These are phyloP conservation scores for Aphis gossypii DNA, from an alignment of 1,140 invertebrate genomes.

Conservation along the genomic window DNA sequence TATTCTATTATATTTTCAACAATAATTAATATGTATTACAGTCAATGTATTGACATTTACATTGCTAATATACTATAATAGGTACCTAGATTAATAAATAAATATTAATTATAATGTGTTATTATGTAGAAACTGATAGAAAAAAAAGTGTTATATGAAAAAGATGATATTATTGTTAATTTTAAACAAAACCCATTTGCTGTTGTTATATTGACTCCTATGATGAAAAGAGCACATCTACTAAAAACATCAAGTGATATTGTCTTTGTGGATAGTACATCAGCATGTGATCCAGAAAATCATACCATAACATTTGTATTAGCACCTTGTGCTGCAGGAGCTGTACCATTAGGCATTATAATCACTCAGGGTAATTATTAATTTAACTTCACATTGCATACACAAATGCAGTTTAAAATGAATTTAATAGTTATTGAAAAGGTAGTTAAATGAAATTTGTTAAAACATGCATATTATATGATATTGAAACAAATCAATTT, in stretches of 20 bases:
- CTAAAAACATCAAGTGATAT: background rate
- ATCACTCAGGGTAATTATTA: background rate
- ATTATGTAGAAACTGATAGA: background rate
- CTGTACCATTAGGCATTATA: background rate
- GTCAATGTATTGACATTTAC: too few relatives aligned
- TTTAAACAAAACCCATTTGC: background rate
- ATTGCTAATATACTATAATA: too few relatives aligned
- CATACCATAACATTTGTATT: background rate
- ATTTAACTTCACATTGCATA: too few relatives aligned
- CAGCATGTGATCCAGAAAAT: background rate
- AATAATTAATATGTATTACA: too few relatives aligned
- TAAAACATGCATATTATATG: too few relatives aligned
- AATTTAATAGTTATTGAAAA: too few relatives aligned
- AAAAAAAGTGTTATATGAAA: background rate
- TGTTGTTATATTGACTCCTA: background rate
- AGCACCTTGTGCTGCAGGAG: background rate
- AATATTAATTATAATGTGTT: too few relatives aligned
- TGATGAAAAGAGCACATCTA: conserved; percentile 3
- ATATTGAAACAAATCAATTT: too few relatives aligned
- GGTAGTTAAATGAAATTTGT: too few relatives aligned
- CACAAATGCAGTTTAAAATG: too few relatives aligned
- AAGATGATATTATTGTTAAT: background rate
- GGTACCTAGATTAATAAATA: too few relatives aligned
- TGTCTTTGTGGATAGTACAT: background rate
- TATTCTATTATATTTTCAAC: background rate